Evolutionary conservation across 2,888 invertebrate species (phyloP).

Genomic region (Paralinhomoeus sp.): DNA sequence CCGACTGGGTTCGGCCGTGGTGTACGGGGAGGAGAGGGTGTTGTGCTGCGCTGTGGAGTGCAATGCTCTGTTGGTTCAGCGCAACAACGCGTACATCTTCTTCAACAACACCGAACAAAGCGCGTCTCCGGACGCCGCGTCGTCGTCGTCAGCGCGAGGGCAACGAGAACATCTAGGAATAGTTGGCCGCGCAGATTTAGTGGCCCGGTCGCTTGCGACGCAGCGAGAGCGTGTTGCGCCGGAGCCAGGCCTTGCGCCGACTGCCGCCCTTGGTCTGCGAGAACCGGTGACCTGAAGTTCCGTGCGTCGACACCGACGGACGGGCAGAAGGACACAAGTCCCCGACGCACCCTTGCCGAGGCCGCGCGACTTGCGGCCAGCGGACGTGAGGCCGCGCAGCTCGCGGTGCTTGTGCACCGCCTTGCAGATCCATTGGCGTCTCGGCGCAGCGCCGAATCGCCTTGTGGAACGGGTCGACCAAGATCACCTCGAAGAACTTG

Average conservation of each 20-base stretch:
- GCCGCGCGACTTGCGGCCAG: constrained; percentile 82
- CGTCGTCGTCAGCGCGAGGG: too few species aligned
- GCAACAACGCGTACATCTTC: too few species aligned
- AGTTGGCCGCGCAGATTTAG: too few species aligned
- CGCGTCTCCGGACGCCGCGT: too few species aligned
- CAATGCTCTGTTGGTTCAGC: too few species aligned
- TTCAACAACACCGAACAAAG: too few species aligned
- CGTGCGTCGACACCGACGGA: neutral
- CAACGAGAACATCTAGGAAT: too few species aligned
- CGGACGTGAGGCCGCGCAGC: constrained; percentile 84
- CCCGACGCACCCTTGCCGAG: constrained; percentile 37
- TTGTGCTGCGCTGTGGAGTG: too few species aligned
- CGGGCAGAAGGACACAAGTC: neutral
- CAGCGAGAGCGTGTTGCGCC: constrained; percentile 85
- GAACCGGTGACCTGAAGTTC: constrained; percentile 44
- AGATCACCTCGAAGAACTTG: constrained; percentile 82
- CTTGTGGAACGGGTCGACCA: constrained; percentile 26
- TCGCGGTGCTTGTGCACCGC: constrained; percentile 95
- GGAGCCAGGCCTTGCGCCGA: constrained; percentile 74
- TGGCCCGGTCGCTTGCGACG: too few species aligned
- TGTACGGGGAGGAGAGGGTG: too few species aligned
- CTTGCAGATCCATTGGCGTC: constrained; percentile 89
- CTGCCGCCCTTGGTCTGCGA: constrained; percentile 93
- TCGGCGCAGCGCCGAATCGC: constrained; percentile 84
- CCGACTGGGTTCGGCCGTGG: too few species aligned